A percentile compares a stretch with the other conserved stretches of the same genome.
These are phyloP conservation scores for Lithophane leautieri DNA, from an alignment of 2,888 invertebrate genomes.

Conservation along the genomic window DNA sequence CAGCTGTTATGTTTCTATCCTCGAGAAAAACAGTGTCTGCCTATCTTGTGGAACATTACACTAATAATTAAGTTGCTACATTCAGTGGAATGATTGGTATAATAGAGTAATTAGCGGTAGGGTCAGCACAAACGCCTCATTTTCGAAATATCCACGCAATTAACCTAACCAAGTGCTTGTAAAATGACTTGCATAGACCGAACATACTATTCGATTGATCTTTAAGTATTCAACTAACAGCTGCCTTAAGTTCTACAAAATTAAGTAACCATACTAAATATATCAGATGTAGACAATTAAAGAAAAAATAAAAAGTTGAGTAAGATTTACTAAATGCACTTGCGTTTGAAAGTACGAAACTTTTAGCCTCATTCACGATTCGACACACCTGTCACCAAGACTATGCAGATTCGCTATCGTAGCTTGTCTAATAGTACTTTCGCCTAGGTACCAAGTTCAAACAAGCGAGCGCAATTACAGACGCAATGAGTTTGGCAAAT, in stretches of 20 bases:
- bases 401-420: slow-evolving; percentile 46
- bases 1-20: not conserved
- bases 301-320: not conserved
- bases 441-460: slow-evolving; percentile 39
- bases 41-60: not conserved
- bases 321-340: slow-evolving; percentile 25
- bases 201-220: slow-evolving; percentile 20
- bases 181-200: slow-evolving; percentile 24
- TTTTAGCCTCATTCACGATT: slow-evolving; percentile 36
- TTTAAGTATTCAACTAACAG: slow-evolving; percentile 20
- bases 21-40: not conserved
- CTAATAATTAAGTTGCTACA: not conserved
- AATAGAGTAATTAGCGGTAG: slow-evolving; percentile 7
- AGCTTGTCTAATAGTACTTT: slow-evolving; percentile 45
- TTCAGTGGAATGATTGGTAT: slow-evolving; percentile 3
- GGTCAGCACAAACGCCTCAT: not conserved
- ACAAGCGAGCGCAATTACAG: slow-evolving; percentile 41
- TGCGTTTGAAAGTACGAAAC: slow-evolving; percentile 21
- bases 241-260: slow-evolving; percentile 26
- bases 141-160: slow-evolving; percentile 22
- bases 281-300: not conserved
- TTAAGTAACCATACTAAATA: not conserved
- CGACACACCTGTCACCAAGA: slow-evolving; percentile 51
- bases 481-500: slow-evolving; percentile 58
- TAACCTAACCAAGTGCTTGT: slow-evolving; percentile 11